Conservation (phyloP, 1,140 invertebrate species). For the Drosophila simulans region DNA sequence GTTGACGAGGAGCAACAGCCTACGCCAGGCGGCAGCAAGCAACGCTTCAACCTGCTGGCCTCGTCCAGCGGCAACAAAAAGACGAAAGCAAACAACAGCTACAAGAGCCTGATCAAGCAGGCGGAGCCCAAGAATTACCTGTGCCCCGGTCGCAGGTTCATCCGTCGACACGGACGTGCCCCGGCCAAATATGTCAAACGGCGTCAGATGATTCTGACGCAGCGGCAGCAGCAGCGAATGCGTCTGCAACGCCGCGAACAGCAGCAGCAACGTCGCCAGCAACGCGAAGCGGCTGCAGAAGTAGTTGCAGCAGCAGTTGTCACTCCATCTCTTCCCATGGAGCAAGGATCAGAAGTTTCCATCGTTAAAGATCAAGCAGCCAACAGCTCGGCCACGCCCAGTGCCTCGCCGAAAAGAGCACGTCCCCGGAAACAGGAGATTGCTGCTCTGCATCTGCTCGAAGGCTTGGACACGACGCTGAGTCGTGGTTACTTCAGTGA, state of each 20-base stretch:
- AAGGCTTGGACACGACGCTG: conserved; percentile 53
- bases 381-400: conserved; percentile 24
- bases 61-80: conserved; percentile 56
- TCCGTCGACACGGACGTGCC: conserved; percentile 68
- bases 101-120: conserved; percentile 84
- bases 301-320: background rate
- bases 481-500: conserved; percentile 84
- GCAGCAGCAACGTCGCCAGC: conserved; percentile 28
- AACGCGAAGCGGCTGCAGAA: conserved; percentile 17
- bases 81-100: conserved; percentile 73
- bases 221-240: conserved; percentile 72
- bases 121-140: conserved; percentile 79
- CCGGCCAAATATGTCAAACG: conserved; percentile 71
- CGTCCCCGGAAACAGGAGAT: conserved; percentile 66
- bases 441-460: conserved; percentile 64
- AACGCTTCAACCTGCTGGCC: conserved; percentile 75
- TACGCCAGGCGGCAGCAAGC: conserved; percentile 21
- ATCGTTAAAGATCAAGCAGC: background rate
- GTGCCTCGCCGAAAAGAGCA: conserved; percentile 66
- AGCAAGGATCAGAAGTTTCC: background rate
- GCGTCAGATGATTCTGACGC: conserved; percentile 67
- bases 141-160: conserved; percentile 62
- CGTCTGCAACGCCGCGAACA: conserved; percentile 30
- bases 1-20: background rate
- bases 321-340: background rate